Evolutionary conservation across 1,140 invertebrate species (phyloP), one percentile per base, ranked within the genome.

Genomic region (Trachymyrmex cornetzi): DNA sequence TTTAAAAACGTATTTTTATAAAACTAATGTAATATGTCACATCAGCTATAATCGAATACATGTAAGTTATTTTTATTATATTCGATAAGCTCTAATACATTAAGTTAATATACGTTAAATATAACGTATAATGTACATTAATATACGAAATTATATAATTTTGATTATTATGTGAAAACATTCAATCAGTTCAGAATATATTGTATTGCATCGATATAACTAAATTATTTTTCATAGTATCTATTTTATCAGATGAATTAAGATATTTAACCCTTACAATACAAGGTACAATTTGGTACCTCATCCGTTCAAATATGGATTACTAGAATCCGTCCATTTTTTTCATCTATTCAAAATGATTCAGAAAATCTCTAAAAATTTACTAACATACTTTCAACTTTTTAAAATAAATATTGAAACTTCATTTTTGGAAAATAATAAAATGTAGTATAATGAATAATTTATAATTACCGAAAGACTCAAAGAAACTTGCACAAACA

Each of bases 221-320:
- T 74, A 24, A 14, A 81, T 88, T 86, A 90, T 79, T 86, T 66
- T 66, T 82, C 90, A 50, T 72, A 86, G 64, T 61, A 55, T 64
- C 38, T n/a, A 11, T 30, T 50, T 77, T 38, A n/a, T 27, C 50
- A 19, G 48, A 53, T 48, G 59, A 34, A 27, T 5, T 79, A 24
- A 22, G 2, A 34, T 19, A 34, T 48, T 77, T 77, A 85, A 38
- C 0, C 7, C 6, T 38, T 38, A 38, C 34, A 38, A 38, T 38
- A 38, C 7, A 38, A 38, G 6, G 7, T 38, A 34, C 5, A 6
- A 38, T 38, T 38, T 38, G 34, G 34, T 38, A 6, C 7, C 6
- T 38, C 34, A 34, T 34, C 34, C 34, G 6, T 38, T 6, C 34
- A 38, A 38, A 38, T 7, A 38, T 38, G 6, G 7, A 1, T 38